Percentiles rank a stretch among this genome's conserved stretches.
phyloP scores from a whole-genome alignment of 1,140 invertebrate genomes.

The Zaprionus camerounensis region DNA sequence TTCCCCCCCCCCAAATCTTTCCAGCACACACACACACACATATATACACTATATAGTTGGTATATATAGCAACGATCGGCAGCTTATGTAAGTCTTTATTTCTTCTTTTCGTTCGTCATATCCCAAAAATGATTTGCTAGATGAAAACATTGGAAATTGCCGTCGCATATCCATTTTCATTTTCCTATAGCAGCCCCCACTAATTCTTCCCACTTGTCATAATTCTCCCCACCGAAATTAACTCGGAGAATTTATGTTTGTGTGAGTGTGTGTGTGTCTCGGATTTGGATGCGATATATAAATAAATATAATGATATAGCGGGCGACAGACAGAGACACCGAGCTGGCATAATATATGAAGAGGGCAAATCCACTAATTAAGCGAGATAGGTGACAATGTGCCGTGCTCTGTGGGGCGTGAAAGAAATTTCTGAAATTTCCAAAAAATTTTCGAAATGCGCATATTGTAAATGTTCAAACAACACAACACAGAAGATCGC shows the following conservation, averaged over 20 bases:
- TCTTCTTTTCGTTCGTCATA: slow-evolving; percentile 15
- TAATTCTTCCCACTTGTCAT: slow-evolving; percentile 72
- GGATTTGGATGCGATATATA: slow-evolving; percentile 60
- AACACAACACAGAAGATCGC: not conserved
- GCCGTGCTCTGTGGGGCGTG: not conserved
- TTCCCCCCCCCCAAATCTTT: slow-evolving; percentile 24
- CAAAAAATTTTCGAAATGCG: slow-evolving; percentile 50
- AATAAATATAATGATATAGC: slow-evolving; percentile 34
- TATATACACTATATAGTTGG: not conserved
- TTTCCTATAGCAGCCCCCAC: slow-evolving; percentile 32
- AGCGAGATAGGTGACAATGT: slow-evolving; percentile 75
- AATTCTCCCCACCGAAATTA: slow-evolving; percentile 71
- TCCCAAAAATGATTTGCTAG: slow-evolving; percentile 45
- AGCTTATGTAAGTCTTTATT: slow-evolving; percentile 46
- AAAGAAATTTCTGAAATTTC: slow-evolving; percentile 16
- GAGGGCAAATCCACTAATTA: slow-evolving; percentile 78
- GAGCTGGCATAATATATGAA: slow-evolving; percentile 45
- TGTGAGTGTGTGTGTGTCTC: slow-evolving; percentile 20
- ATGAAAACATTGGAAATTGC: slow-evolving; percentile 44
- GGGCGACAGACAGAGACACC: slow-evolving; percentile 20
- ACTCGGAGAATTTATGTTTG: slow-evolving; percentile 69
- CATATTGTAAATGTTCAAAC: slow-evolving; percentile 60
- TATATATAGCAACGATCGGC: slow-evolving; percentile 6
- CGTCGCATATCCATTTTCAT: slow-evolving; percentile 40
- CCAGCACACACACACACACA: slow-evolving; percentile 33